Base-by-base conservation (phyloP, 1,140 invertebrate genomes). In the Drosophila neocordata region DNA sequence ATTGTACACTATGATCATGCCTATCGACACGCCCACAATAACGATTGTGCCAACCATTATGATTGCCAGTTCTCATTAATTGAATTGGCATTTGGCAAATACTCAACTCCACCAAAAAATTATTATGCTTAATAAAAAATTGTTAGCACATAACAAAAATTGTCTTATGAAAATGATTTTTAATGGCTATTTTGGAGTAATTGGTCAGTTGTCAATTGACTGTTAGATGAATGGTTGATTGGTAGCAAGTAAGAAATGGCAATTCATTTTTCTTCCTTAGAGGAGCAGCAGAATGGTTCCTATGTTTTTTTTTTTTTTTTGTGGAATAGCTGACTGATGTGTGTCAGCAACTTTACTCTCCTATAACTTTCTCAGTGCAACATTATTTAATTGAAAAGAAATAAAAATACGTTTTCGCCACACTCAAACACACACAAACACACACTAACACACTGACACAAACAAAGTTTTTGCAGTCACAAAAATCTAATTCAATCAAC, bases 61-160 rank as follows among this genome's bases (percentile, higher is more conserved):
- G 90, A 93, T 51, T 96, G 95, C 89, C 93, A 94, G n/a, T 93
- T 96, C 64, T 96, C 95, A 8, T 90, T 96, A 65, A 93, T 96
- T 59, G 95, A 96, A 91, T 93, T 95, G 91, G 95, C 94, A 15
- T 92, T 95, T 71, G 95, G 95, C 20, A 94, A 94, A 90, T 96
- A 96, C 84, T 94, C 94, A 0, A 78, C 44, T 12, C 84, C 85
- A n/a, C 80, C 90, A 7, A 62, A 58, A 75, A 82, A 89, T 74
- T 88, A 79, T 77, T 92, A 90, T 64, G 71, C 83, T 44, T 53
- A 87, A 87, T 87, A 31, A 31, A 31, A 31, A 31, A 31, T 7
- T 31, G 27, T 31, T 6, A 31, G 27, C 27, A 31, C 27, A 31
- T 31, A 31, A 1, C 35, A 69, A 76, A 81, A 84, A 37, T 69